phyloP scores from a whole-genome alignment of 2,797 vertebrate species.

The Phrynocephalus guinanensis region DNA sequence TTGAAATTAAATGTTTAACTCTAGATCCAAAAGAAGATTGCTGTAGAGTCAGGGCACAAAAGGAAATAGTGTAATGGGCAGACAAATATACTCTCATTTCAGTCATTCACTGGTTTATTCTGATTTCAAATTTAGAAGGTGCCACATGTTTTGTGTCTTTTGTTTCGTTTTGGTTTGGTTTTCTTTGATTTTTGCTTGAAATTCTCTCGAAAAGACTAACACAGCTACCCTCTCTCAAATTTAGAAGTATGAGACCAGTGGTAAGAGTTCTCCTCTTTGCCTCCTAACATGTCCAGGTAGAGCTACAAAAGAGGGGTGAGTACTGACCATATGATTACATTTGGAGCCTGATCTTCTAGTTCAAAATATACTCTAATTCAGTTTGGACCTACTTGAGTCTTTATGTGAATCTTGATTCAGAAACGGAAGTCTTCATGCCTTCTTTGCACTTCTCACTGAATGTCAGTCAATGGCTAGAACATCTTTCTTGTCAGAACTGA shows the following conservation, averaged over 20 bases:
- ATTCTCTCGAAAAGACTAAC: no score
- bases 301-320: not conserved
- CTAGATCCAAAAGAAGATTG: not conserved
- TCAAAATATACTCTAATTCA: not conserved
- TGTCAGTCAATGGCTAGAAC: not conserved
- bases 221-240: no score
- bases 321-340: not conserved
- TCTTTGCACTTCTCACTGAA: not conserved
- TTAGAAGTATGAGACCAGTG: not conserved
- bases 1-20: conserved; percentile 44
- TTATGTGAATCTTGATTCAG: not conserved
- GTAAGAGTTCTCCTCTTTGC: not conserved
- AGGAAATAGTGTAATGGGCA: not conserved
- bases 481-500: not conserved
- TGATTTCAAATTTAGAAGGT: not conserved
- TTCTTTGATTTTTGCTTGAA: no score
- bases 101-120: not conserved
- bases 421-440: not conserved
- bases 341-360: not conserved
- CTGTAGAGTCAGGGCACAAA: not conserved
- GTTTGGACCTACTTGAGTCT: not conserved
- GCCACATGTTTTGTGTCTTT: no score
- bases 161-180: no score
- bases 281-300: not conserved
- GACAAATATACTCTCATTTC: not conserved